phyloP scores from a whole-genome alignment of 2,113 vertebrate genomes.

The Peromyscus maniculatus region DNA sequence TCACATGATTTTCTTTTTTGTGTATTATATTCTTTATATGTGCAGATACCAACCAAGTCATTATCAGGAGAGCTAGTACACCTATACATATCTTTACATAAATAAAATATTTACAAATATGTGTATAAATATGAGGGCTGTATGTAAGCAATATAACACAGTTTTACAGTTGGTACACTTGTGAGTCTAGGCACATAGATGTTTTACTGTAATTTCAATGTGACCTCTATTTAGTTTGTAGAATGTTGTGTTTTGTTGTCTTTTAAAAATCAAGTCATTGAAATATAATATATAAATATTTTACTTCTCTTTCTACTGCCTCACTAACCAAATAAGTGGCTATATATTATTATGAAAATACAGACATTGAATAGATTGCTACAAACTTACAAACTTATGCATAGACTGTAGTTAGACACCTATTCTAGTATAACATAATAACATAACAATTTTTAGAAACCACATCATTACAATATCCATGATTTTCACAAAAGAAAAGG shows the following conservation, averaged over 20 bases:
- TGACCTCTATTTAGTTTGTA: neutral
- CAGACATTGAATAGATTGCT: neutral
- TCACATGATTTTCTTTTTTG: neutral
- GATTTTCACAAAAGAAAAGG: constrained; percentile 28
- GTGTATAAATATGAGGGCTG: neutral
- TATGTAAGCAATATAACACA: neutral
- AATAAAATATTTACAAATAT: neutral
- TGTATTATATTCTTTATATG: neutral
- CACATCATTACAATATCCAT: neutral
- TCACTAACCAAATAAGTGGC: neutral
- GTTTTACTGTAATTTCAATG: neutral
- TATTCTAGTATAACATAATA: neutral
- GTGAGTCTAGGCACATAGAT: neutral
- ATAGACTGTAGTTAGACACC: neutral
- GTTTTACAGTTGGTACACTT: neutral
- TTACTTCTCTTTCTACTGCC: neutral
- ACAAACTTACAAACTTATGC: neutral
- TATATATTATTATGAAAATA: neutral
- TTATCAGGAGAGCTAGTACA: neutral
- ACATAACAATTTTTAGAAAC: neutral
- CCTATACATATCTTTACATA: neutral
- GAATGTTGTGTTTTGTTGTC: neutral
- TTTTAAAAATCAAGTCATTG: neutral
- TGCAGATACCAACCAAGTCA: neutral
- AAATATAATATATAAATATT: neutral